Percentiles rank a stretch among this genome's conserved stretches.
phyloP scores from a whole-genome alignment of 2,888 invertebrate genomes.

The Cantharis rufa region DNA sequence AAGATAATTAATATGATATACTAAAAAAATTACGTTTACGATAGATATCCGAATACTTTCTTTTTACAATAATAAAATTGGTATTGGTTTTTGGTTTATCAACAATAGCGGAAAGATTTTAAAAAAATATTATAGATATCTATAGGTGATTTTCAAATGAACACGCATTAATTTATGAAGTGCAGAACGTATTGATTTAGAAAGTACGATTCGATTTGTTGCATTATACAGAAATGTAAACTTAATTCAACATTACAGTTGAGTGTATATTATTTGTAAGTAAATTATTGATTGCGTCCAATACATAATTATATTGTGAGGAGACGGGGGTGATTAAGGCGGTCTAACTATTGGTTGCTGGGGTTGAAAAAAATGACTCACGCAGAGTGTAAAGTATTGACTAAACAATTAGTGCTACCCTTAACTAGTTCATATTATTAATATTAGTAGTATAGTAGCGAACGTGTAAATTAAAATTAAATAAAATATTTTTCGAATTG shows the following conservation, averaged over 20 bases:
- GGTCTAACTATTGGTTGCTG: constrained; percentile 56
- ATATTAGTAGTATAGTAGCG: constrained; percentile 36
- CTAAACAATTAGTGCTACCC: constrained; percentile 59
- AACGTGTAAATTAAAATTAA: constrained; percentile 7
- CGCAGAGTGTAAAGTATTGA: constrained; percentile 60
- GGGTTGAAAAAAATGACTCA: constrained; percentile 59
- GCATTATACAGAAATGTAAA: constrained; percentile 21
- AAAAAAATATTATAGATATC: background rate
- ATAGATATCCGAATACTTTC: background rate
- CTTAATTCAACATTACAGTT: constrained; percentile 24
- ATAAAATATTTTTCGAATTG: background rate
- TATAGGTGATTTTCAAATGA: background rate
- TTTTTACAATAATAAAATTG: background rate
- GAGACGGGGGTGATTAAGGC: constrained; percentile 55
- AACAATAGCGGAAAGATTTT: background rate
- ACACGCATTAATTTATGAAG: background rate
- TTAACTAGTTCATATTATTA: constrained; percentile 54
- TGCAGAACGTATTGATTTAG: constrained; percentile 14
- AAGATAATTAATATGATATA: background rate
- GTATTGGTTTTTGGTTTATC: background rate
- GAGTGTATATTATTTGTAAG: constrained; percentile 45
- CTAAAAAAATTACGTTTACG: too few relatives aligned
- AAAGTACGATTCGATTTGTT: constrained; percentile 13
- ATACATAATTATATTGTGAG: constrained; percentile 57
- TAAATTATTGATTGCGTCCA: constrained; percentile 57